A percentile compares a stretch with the other conserved stretches of the same genome.
phyloP scores from a whole-genome alignment of 2,113 vertebrate species.

The Bungarus multicinctus region DNA sequence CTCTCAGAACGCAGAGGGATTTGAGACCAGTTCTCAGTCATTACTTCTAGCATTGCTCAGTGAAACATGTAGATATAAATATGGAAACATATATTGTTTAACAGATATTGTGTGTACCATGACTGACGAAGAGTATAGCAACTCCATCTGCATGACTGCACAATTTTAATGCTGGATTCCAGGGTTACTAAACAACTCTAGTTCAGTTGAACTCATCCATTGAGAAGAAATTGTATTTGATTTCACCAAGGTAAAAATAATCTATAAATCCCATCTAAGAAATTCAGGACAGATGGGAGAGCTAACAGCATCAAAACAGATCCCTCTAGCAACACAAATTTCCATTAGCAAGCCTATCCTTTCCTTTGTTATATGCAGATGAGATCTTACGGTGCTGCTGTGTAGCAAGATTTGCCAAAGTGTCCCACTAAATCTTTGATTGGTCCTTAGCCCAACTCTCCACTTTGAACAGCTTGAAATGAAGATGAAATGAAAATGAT shows the following conservation, averaged over 20 bases:
- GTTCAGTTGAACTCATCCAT: background rate
- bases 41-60: background rate
- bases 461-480: background rate
- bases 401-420: background rate
- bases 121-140: background rate
- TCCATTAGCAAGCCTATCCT: background rate
- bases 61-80: background rate
- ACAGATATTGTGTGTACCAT: background rate
- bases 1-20: background rate
- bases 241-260: background rate
- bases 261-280: background rate
- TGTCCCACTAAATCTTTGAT: background rate
- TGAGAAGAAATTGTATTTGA: background rate
- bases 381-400: background rate
- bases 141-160: background rate
- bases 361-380: too few species aligned
- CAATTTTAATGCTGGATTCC: background rate
- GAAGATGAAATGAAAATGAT: background rate
- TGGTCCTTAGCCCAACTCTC: background rate
- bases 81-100: background rate
- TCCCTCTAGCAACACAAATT: background rate
- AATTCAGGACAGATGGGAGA: background rate
- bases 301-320: background rate
- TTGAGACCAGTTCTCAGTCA: background rate
- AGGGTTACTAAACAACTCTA: background rate